Base-by-base conservation (phyloP, 1,140 invertebrate genomes). In the Ceratina australensis region DNA sequence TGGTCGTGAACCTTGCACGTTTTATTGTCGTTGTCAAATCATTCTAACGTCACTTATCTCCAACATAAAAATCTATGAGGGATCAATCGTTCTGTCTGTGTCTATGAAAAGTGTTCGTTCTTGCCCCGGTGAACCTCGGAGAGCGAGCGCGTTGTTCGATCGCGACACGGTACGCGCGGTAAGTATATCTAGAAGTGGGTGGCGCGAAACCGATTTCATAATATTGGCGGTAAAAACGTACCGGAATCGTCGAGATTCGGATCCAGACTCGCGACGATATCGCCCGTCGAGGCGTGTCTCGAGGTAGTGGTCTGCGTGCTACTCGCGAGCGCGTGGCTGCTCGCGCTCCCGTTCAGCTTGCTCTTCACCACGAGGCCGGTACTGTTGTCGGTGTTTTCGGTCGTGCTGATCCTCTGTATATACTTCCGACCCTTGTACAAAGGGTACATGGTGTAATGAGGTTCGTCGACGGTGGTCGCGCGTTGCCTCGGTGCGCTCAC, bases 191-290 rank as follows among this genome's bases (percentile, higher is more conserved):
- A 92, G 79, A 92, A 91, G 85, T 92, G 89, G 87, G 91, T 92
- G 85, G 89, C 90, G 84, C 88, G 91, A 66, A 90, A 84, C 82
- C 88, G 88, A 84, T 87, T 92, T 92, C 92, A 92, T 85, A 92
- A 90, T 81, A 95, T 95, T 68, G 94, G 94, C 59, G 94, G 94
- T 75, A 95, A 88, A 87, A 95, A 95, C 24, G 94, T 95, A 65
- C 94, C 94, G 24, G 94, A 95, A 87, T 95, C 94, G 84, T 95
- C 94, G 71, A 94, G 91, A 87, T 93, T 94, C 50, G 93, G 93
- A 85, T 95, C 94, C 72, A 93, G 86, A 69, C 90, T 93, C 66
- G 90, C 89, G 76, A 92, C 91, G 71, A 92, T 92, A 74, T 92
- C 91, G 50, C 91, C 91, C 33, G 91, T 92, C 26, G 92, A 92